phyloP scores from a whole-genome alignment of 1,140 invertebrate species.

The Zaprionus taronus region DNA sequence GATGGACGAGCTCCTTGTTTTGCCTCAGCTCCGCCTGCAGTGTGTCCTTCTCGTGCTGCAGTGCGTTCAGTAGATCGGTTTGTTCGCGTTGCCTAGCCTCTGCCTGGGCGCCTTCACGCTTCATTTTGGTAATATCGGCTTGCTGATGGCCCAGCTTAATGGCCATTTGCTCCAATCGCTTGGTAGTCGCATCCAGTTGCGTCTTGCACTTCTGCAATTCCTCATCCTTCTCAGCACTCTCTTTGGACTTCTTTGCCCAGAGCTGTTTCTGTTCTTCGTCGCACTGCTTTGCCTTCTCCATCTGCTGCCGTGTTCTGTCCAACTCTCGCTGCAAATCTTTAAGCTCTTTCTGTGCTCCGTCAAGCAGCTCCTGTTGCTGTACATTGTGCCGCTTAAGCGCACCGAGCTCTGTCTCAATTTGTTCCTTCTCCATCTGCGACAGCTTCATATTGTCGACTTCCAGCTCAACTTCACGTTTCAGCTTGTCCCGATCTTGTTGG shows the following conservation, averaged over 20 bases:
- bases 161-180: conserved; percentile 54
- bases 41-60: conserved; percentile 43
- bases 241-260: not conserved
- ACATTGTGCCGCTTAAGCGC: not conserved
- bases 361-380: not conserved
- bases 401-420: not conserved
- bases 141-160: conserved; percentile 52
- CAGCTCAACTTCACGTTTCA: not conserved
- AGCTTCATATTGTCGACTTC: not conserved
- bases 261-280: conserved; percentile 3
- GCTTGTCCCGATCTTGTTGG: not conserved
- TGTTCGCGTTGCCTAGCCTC: conserved; percentile 6
- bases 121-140: conserved; percentile 37
- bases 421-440: not conserved
- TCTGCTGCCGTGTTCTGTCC: not conserved
- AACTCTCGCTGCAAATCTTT: conserved; percentile 30
- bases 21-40: conserved; percentile 21
- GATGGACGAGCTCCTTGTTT: conserved; percentile 16
- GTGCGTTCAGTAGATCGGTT: not conserved
- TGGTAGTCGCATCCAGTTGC: conserved; percentile 33
- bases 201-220: conserved; percentile 25
- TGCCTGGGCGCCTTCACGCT: conserved; percentile 34
- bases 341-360: conserved; percentile 10
- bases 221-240: conserved; percentile 8
- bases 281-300: not conserved